Conservation (phyloP, 2,113 vertebrate genomes). For the Sinocyclocheilus maitianheensis region DNA sequence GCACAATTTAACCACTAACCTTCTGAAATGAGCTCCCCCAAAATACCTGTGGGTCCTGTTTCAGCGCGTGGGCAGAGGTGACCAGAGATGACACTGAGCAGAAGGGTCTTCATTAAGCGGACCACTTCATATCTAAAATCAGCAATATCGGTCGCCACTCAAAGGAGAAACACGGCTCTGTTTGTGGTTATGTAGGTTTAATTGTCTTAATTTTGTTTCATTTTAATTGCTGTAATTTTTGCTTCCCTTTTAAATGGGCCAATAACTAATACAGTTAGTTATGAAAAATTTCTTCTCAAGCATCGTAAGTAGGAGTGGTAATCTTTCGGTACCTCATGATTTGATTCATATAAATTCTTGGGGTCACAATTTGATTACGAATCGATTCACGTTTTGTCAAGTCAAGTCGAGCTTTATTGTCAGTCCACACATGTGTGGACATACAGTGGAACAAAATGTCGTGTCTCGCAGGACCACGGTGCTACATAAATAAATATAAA, state of each 20-base stretch:
- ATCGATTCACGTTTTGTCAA: no score
- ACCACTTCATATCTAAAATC: constrained; percentile 45
- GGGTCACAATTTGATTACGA: no score
- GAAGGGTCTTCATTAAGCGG: constrained; percentile 47
- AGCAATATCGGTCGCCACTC: constrained; percentile 48
- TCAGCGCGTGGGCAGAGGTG: constrained; percentile 68
- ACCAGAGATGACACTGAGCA: constrained; percentile 65
- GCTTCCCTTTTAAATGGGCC: not conserved
- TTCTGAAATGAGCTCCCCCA: constrained; percentile 72
- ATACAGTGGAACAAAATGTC: no score
- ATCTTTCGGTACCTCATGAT: no score
- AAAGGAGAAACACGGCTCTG: constrained; percentile 31
- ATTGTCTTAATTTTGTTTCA: not conserved
- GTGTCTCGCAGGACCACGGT: no score
- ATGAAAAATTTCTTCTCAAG: no score
- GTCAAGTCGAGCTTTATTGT: no score
- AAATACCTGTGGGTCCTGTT: constrained; percentile 76
- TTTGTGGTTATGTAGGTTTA: not conserved
- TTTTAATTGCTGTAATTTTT: not conserved
- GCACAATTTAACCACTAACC: constrained; percentile 83
- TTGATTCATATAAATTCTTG: no score
- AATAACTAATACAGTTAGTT: no score
- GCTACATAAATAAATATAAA: no score
- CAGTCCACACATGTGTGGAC: no score
- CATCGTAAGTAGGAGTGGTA: no score